Evolutionary conservation across 1,140 invertebrate genomes (phyloP), one percentile per base, ranked within the genome.

Genomic region (Choristoneura fumiferana): DNA sequence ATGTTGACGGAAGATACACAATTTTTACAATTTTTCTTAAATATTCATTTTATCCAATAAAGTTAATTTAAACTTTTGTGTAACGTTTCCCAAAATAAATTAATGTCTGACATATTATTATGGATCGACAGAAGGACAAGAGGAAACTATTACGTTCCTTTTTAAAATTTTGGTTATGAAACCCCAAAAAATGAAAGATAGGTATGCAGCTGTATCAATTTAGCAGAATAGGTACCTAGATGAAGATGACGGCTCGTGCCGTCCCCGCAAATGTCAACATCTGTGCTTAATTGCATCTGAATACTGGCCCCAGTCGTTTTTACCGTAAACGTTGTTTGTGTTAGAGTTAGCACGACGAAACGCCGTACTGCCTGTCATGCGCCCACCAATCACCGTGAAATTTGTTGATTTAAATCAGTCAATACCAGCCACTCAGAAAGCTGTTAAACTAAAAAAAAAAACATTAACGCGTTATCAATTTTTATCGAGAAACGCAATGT

Each of bases 301-400:
- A 54, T 17, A 29, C 33, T 13, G 33, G 34, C 34, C 52, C 29
- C 34, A 33, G 33, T 36, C 52, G 52, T 54, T 54, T 54, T 54
- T 54, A 36, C 33, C 52, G 29, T 35, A 54, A 53, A 54, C 13
- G 52, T n/a, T 36, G 34, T 36, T 34, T 54, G 29, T 54, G 52
- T 54, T 35, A 35, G 43, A 29, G 43, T 13, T 49, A 49, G 43
- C 43, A 22, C n/a, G 17, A 22, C 18, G 6, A 29, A 6, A 6
- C 22, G 22, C 22, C 22, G 22, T 13, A n/a, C 18, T 22, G 17
- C 0, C 40, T 15, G 17, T 22, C 18, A 49, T 12, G 22, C 43
- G 18, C 15, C 22, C 10, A n/a, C 43, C 43, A 33, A 33, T 33
- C 43, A 49, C 43, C 43, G 18, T 29, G 43, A 29, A 29, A 49